phyloP scores from a whole-genome alignment of 2,888 invertebrate genomes.

The Lymantria dispar region DNA sequence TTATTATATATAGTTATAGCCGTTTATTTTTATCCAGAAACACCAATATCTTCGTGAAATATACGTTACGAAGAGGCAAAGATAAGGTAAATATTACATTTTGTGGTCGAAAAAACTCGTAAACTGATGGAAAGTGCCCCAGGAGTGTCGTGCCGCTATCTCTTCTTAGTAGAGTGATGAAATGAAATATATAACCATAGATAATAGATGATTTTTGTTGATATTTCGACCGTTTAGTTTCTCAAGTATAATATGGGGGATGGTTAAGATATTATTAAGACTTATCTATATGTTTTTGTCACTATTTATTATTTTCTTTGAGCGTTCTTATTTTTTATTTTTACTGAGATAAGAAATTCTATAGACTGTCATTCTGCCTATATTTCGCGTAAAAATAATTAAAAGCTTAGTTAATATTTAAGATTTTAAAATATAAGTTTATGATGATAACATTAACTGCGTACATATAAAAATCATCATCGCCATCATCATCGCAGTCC shows the following conservation, averaged over 20 bases:
- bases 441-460: too few relatives aligned
- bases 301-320: too few relatives aligned
- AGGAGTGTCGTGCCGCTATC: conserved; percentile 44
- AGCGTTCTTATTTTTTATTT: too few relatives aligned
- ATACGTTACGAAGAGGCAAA: conserved; percentile 10
- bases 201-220: conserved; percentile 37
- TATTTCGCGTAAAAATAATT: too few relatives aligned
- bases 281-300: too few relatives aligned
- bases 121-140: conserved; percentile 42
- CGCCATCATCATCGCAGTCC: too few relatives aligned
- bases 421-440: too few relatives aligned
- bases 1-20: not conserved
- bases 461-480: too few relatives aligned
- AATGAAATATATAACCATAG: conserved; percentile 46
- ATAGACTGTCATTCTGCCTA: too few relatives aligned
- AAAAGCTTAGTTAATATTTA: too few relatives aligned
- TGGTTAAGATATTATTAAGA: too few relatives aligned
- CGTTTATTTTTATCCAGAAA: not conserved
- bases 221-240: conserved; percentile 6
- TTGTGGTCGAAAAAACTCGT: conserved; percentile 17
- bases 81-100: conserved; percentile 26
- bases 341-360: too few relatives aligned
- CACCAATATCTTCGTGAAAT: conserved; percentile 8
- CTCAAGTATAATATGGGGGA: not conserved
- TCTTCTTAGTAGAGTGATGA: conserved; percentile 23